Conservation (phyloP, 2,113 vertebrate species). For the Nymphicus hollandicus region DNA sequence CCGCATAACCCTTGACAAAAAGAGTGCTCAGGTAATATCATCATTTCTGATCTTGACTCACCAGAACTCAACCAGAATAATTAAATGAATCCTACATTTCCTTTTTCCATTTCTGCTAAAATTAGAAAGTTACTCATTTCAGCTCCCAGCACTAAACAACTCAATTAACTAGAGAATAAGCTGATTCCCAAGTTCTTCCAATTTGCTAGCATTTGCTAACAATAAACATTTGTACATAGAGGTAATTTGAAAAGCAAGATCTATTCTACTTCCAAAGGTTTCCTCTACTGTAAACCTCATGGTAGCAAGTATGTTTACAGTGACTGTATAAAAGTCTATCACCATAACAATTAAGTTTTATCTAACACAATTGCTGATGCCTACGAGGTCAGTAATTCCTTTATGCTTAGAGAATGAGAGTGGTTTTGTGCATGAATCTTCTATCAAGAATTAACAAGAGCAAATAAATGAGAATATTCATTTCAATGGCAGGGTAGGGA, state of each 20-base stretch:
- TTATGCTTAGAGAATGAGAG: background rate
- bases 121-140: background rate
- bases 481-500: background rate
- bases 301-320: background rate
- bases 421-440: background rate
- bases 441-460: background rate
- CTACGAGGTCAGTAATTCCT: background rate
- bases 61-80: background rate
- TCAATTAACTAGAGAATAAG: background rate
- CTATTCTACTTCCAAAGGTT: background rate
- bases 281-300: background rate
- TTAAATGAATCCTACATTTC: background rate
- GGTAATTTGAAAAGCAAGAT: background rate
- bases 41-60: background rate
- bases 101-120: background rate
- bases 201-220: background rate
- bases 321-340: background rate
- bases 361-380: background rate
- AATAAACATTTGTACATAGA: background rate
- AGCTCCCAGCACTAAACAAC: background rate
- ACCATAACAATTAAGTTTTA: background rate
- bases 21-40: accelerated
- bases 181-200: background rate
- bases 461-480: background rate
- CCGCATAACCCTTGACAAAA: background rate